These are phyloP conservation scores for Macheiramphus alcinus DNA, from an alignment of 2,113 vertebrate genomes.

Conservation along the genomic window DNA sequence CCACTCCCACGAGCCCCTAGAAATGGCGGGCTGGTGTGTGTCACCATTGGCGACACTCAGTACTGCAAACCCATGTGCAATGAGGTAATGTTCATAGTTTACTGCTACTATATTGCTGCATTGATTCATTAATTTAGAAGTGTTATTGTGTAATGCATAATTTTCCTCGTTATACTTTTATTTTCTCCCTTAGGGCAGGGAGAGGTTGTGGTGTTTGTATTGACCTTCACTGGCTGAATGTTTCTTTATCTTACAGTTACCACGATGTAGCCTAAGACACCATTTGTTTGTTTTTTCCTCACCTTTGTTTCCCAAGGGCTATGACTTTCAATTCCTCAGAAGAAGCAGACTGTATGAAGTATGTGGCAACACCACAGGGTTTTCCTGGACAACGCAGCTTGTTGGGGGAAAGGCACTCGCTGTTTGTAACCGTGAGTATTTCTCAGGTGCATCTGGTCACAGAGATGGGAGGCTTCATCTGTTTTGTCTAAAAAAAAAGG, in stretches of 20 bases:
- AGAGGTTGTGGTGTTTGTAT: background rate
- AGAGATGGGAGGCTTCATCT: fast-evolving
- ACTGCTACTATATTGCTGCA: background rate
- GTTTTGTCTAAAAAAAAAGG: background rate
- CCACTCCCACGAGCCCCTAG: slow-evolving; percentile 8
- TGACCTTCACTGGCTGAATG: background rate
- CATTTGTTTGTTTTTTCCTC: background rate
- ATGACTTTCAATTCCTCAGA: slow-evolving; percentile 75
- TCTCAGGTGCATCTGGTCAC: background rate
- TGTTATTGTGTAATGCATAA: background rate
- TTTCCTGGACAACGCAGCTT: slow-evolving; percentile 67
- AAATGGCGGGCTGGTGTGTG: slow-evolving; percentile 73
- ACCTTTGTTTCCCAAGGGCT: slow-evolving; percentile 60
- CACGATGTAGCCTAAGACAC: background rate
- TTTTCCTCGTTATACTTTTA: background rate
- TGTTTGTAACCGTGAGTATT: slow-evolving; percentile 68
- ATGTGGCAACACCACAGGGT: slow-evolving; percentile 41
- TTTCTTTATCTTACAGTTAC: background rate
- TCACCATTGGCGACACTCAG: background rate
- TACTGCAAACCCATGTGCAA: slow-evolving; percentile 85
- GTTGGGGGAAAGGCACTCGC: slow-evolving; percentile 66
- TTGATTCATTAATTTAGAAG: background rate
- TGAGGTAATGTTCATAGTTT: slow-evolving; percentile 34
- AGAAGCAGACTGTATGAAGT: slow-evolving; percentile 67
- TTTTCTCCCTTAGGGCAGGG: background rate